Evolutionary conservation across 2,888 invertebrate genomes (phyloP).

Genomic region (Cerceris rybyensis): DNA sequence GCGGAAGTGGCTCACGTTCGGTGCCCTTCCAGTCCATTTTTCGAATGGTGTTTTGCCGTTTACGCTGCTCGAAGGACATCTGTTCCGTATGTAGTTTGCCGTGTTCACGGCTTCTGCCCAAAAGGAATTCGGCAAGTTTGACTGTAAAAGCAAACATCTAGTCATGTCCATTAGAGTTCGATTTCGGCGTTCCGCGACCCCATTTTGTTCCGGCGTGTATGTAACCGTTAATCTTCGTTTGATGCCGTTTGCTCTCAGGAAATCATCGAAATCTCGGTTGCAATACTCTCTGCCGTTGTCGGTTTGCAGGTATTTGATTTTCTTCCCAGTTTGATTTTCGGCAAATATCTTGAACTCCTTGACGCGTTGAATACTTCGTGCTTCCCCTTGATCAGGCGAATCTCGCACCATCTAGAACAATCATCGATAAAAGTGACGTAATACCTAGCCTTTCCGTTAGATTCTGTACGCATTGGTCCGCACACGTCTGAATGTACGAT

Average conservation of each 20-base stretch:
- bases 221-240: neutral
- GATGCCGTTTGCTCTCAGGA: neutral
- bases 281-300: too few species aligned
- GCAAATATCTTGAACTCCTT: neutral
- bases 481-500: neutral
- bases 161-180: neutral
- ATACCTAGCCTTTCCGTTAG: neutral
- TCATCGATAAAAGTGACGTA: constrained; percentile 12
- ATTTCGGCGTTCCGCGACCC: constrained; percentile 3
- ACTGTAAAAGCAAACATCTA: neutral
- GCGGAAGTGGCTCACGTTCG: neutral
- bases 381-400: neutral
- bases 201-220: constrained; percentile 11
- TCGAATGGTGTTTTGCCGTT: neutral
- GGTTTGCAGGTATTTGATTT: neutral
- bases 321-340: neutral
- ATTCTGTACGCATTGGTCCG: neutral
- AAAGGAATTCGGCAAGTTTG: neutral
- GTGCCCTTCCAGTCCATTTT: constrained; percentile 2
- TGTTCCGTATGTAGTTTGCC: neutral
- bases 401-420: constrained; percentile 3
- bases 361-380: neutral
- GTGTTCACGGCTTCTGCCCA: constrained; percentile 3
- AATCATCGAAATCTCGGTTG: neutral
- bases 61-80: neutral